Percentiles rank a stretch among this genome's conserved stretches.
Conservation (phyloP, 2,113 vertebrate genomes). For the Falcunculus frontatus region DNA sequence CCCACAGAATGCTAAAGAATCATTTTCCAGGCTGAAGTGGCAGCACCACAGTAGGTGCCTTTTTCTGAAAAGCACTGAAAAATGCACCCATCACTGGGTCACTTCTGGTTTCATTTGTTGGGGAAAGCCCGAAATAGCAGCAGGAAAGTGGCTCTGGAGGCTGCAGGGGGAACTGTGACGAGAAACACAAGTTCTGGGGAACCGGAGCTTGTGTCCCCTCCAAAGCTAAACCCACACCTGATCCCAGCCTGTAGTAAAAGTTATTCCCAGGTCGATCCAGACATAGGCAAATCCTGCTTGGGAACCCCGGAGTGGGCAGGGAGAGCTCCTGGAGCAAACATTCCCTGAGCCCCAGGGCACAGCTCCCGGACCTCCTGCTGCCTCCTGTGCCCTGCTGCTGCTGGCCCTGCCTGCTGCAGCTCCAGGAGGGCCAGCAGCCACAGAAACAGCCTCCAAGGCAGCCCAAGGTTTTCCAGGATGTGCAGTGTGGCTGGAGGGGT, state of each 20-base stretch:
- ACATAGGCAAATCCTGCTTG: background rate
- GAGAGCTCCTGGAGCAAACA: background rate
- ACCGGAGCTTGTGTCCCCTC: background rate
- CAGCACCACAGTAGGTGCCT: background rate
- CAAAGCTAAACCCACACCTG: background rate
- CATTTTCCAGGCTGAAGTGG: background rate
- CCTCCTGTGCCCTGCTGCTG: background rate
- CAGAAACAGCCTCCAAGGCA: background rate
- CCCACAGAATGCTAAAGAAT: background rate
- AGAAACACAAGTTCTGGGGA: constrained; percentile 22
- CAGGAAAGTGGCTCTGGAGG: background rate
- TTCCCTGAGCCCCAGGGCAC: background rate
- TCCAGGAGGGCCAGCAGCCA: background rate
- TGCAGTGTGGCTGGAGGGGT: background rate
- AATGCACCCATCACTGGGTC: background rate
- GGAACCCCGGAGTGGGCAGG: fast-evolving
- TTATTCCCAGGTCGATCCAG: background rate
- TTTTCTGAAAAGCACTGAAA: constrained; percentile 30
- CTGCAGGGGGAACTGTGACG: background rate
- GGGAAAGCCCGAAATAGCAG: constrained; percentile 31
- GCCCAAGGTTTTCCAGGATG: background rate
- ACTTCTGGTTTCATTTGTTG: constrained; percentile 42
- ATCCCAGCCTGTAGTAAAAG: background rate
- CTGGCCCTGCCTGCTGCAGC: background rate
- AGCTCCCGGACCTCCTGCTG: fast-evolving